phyloP scores from a whole-genome alignment of 37 sponge, comb jelly and placozoan genomes.

The Aplysina aerophoba region DNA sequence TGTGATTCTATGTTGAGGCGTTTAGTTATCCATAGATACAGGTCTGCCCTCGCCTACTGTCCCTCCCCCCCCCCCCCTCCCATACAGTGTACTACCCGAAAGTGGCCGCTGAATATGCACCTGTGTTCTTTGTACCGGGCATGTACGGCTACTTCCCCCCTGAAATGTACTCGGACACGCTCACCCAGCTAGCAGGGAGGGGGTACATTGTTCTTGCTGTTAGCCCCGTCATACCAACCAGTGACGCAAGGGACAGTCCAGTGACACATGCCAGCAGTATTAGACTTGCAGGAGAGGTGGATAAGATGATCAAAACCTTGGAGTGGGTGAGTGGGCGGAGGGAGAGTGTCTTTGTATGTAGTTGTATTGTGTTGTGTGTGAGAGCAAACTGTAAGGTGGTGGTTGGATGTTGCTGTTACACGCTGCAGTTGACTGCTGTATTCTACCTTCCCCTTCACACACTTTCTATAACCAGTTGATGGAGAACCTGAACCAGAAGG shows the following conservation, averaged over 20 bases:
- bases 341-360: background rate
- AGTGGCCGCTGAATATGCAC: conserved; percentile 46
- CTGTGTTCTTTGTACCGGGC: conserved; percentile 64
- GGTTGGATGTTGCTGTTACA: background rate
- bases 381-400: background rate
- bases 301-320: conserved; percentile 22
- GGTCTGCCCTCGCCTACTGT: no score
- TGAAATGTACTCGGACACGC: conserved; percentile 47
- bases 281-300: background rate
- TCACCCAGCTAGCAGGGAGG: conserved; percentile 41
- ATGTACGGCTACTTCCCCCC: conserved; percentile 38
- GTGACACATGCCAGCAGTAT: background rate
- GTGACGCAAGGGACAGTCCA: conserved; percentile 7
- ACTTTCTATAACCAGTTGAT: conserved; percentile 11
- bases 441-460: no score
- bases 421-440: no score
- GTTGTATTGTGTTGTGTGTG: conserved; percentile 27
- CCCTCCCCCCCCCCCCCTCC: no score
- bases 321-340: conserved; percentile 45
- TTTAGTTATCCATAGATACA: no score
- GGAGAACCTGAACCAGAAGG: conserved; percentile 32
- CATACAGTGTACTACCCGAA: conserved; percentile 53
- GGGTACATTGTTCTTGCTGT: conserved; percentile 52
- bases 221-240: conserved; percentile 26
- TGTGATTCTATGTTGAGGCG: no score